Evolutionary conservation across 2,888 invertebrate species (phyloP).

Genomic region (Ferrisia virgata): DNA sequence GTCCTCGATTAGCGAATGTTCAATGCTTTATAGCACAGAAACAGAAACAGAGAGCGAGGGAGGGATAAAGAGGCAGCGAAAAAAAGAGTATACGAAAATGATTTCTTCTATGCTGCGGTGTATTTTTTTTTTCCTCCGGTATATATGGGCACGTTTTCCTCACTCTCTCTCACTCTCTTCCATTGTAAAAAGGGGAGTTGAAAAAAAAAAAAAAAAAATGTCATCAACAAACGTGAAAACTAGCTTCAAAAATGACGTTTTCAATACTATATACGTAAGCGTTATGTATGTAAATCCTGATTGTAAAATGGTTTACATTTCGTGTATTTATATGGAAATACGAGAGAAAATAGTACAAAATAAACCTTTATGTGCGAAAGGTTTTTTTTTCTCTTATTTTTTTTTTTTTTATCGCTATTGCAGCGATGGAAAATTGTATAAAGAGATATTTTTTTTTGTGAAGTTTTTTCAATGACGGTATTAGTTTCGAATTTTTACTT

Average conservation of each 20-base stretch:
- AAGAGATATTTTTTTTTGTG: not conserved
- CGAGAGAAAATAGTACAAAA: not conserved
- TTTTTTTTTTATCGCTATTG: not conserved
- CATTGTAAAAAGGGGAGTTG: not conserved
- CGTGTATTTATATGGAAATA: not conserved
- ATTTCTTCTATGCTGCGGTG: not conserved
- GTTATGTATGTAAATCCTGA: constrained; percentile 11
- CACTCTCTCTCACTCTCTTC: not conserved
- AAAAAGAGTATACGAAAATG: not conserved
- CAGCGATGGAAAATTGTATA: not conserved
- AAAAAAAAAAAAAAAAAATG: not conserved
- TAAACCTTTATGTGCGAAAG: not conserved
- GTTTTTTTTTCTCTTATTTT: not conserved
- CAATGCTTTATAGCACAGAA: no score
- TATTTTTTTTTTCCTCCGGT: not conserved
- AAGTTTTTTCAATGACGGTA: not conserved
- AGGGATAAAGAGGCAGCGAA: not conserved
- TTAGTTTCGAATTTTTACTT: not conserved
- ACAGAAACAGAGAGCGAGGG: no score
- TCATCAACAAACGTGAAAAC: constrained; percentile 14
- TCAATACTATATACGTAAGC: not conserved
- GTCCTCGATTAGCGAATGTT: constrained; percentile 1
- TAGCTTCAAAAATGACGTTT: constrained; percentile 15
- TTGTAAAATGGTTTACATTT: constrained; percentile 11
- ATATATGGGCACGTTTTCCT: no score